Evolutionary conservation across 2,797 vertebrate genomes (phyloP), one percentile per base, ranked within the genome.

Genomic region (Semotilus atromaculatus): DNA sequence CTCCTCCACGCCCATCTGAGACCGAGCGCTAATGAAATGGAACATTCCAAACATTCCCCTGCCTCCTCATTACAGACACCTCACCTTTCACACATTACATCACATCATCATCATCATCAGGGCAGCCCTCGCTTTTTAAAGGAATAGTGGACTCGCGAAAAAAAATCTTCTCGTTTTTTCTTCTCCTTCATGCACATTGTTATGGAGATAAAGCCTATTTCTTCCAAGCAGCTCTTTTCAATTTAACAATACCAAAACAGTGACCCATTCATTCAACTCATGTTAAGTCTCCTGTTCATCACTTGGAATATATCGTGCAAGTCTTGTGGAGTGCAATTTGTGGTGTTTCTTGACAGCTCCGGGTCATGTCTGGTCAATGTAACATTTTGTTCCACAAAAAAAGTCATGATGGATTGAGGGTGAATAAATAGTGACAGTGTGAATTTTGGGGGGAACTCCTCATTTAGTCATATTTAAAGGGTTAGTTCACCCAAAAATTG

Each of bases 1-100:
- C 76, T 62, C 34, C 75, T 62, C 60, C 76, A 79, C 60, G 66
- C 67, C 66, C 66, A 13, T 55, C 34, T n/a, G 74, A 60, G 53
- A 60, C 55, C 74, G 36, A 19, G 71, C 70, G 31, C 45, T 29
- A 40, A 36, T 34, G 21, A 70, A 19, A 77, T 74, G 73, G 62
- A 71, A 53, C 80, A 53, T 71, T 51, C 85, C 85, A 29, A 7
- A 51, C 79, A 60, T 80, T 51, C 83, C 76, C 38, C 16, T 74
- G 23, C 38, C 34, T 53, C 62, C 62, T 70, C 36, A 11, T 19
- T 72, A 29, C 82, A 77, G 5, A 6, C 19, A 16, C 21, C 73
- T 60, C 7, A 72, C 36, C 48, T 19, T 70, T 8, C 34, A 21
- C 53, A 21, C 14, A 2, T 5, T 21, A 26, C 26, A 16, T 36